These are phyloP conservation scores for Actinemys pallida DNA, from an alignment of 2,113 vertebrate species.

Conservation along the genomic window DNA sequence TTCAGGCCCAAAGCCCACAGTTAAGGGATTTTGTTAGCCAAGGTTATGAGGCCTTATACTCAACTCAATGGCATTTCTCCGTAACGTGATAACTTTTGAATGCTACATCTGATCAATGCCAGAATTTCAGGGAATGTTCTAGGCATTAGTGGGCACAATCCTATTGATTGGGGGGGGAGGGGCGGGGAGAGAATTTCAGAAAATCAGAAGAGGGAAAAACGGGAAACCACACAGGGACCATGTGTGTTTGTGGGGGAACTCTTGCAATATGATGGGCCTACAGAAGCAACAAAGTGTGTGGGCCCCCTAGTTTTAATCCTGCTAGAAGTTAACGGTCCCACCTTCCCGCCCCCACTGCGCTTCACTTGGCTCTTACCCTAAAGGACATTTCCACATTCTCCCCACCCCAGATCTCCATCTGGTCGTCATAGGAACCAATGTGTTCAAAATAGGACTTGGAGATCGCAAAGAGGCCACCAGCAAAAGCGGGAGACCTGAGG, in stretches of 20 bases:
- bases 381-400: constrained; percentile 99
- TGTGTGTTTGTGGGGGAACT: neutral
- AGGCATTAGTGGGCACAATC: neutral
- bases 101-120: neutral
- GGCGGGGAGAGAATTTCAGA: neutral
- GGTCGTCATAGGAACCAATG: constrained; percentile 95
- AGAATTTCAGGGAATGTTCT: neutral
- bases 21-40: accelerated
- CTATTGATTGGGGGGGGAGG: neutral
- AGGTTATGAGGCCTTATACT: neutral
- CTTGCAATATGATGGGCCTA: neutral
- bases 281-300: neutral
- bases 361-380: constrained; percentile 84
- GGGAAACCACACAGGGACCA: neutral
- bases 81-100: neutral
- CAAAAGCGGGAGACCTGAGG: constrained; percentile 92
- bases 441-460: constrained; percentile 94
- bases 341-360: accelerated
- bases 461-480: constrained; percentile 95
- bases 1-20: neutral
- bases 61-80: neutral
- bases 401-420: constrained; percentile 99
- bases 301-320: neutral
- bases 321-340: neutral
- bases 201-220: neutral